Base-by-base conservation (phyloP, 1,140 invertebrate species). In the Anthonomus grandis region DNA sequence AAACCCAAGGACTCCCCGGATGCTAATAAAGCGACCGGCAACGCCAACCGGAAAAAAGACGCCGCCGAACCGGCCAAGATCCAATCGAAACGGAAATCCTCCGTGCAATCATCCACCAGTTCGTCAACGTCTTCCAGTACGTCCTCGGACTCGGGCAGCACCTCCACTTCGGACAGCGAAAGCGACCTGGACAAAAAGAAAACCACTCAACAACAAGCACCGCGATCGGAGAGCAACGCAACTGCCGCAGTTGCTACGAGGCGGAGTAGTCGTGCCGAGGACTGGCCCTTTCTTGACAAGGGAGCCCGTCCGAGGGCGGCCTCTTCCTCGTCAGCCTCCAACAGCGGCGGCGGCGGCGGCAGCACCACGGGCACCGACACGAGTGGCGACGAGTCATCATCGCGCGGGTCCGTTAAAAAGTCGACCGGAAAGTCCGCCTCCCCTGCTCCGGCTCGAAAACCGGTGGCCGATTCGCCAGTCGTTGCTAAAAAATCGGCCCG, bases 281-380 rank as follows among this genome's bases (percentile, higher is more conserved):
- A 74, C 67, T 69, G 69, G 72, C 72, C 72, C 72, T 74, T 74
- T 74, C 72, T 74, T 72, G 72, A 74, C 72, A 74, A 74, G 72
- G 72, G 48, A 63, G 52, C 70, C 65, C 68, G 69, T 64, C 62
- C 72, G 37, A 64, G 66, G 64, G 68, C 67, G 59, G 64, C 64
- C 39, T 65, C 66, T 45, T 69, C 65, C 53, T 60, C 64, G 53
- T 62, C 66, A 49, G 70, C 69, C 53, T 69, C 70, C 53, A 70
- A 69, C 36, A 70, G 68, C 62, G 68, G 68, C 60, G 67, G 64
- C 50, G 67, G 66, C 63, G 34, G 42, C 67, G 27, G 57, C 68
- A 23, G 63, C 65, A 3, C 62, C 63, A 21, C 51, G 19, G 18
- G 3, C 42, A 17, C 19, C 42, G 22, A 17, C 42, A n/a, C 12